phyloP scores from a whole-genome alignment of 2,113 vertebrate genomes.

The Ramphastos sulfuratus region DNA sequence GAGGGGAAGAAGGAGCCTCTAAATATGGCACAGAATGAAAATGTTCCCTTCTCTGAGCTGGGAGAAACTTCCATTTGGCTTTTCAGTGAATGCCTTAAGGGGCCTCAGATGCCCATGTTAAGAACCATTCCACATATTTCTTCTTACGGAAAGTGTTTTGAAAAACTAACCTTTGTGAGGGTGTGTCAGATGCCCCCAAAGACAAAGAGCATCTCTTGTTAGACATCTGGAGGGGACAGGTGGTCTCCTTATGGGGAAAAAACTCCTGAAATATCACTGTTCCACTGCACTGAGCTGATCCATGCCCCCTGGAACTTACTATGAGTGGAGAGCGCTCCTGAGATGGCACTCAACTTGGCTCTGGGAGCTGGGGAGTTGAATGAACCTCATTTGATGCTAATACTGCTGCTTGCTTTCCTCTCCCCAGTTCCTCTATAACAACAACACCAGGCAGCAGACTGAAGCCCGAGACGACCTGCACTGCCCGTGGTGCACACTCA shows the following conservation, averaged over 20 bases:
- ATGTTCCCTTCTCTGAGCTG: background rate
- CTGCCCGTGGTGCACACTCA: constrained; percentile 97
- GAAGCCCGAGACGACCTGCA: constrained; percentile 96
- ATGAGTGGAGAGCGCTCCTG: background rate
- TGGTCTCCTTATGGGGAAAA: background rate
- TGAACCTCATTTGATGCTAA: background rate
- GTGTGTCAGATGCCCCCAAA: background rate
- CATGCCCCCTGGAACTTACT: background rate
- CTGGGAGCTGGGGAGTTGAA: background rate
- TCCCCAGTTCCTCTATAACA: constrained; percentile 93
- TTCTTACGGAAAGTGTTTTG: background rate
- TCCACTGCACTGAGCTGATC: background rate
- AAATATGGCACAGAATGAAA: background rate
- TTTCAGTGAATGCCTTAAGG: background rate
- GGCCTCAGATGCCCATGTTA: background rate
- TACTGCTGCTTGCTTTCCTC: background rate
- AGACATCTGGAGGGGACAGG: background rate
- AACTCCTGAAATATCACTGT: background rate
- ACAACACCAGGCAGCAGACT: constrained; percentile 96
- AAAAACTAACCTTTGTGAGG: background rate
- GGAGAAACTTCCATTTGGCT: background rate
- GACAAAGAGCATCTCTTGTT: background rate
- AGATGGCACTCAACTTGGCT: background rate
- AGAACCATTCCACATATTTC: background rate
- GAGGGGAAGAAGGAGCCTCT: background rate